A percentile compares a stretch with the other conserved stretches of the same genome.
Conservation (phyloP, 2,113 vertebrate genomes). For the Cephalophus harveyi region DNA sequence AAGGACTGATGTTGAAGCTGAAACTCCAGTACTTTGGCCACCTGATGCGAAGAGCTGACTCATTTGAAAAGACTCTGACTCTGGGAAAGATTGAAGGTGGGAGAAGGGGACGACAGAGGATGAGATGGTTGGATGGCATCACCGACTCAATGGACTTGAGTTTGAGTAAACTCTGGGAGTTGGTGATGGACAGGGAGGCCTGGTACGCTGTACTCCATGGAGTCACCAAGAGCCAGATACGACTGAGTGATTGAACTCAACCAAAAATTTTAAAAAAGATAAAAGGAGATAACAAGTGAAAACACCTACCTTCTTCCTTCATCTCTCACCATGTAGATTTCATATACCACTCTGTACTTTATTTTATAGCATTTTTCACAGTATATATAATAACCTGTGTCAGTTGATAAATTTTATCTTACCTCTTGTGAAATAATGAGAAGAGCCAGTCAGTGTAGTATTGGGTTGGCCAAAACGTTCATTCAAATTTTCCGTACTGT, state of each 20-base stretch:
- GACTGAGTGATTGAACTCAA: neutral
- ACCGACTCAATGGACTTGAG: neutral
- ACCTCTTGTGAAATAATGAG: constrained; percentile 25
- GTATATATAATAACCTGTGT: constrained; percentile 9
- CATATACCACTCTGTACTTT: constrained; percentile 19
- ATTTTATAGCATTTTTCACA: constrained; percentile 18
- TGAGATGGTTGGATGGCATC: neutral
- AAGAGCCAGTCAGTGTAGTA: neutral
- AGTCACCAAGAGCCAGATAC: neutral
- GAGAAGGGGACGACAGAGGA: neutral
- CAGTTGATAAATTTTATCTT: constrained; percentile 34
- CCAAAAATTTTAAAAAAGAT: neutral
- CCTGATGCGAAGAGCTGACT: neutral
- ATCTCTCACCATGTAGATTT: neutral
- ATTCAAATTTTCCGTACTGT: neutral
- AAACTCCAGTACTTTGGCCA: neutral
- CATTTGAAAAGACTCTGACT: neutral
- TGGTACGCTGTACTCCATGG: accelerated
- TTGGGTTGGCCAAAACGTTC: neutral
- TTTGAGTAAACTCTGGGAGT: neutral
- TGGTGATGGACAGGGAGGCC: neutral
- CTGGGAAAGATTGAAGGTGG: neutral
- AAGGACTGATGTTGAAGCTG: neutral
- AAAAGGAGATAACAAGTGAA: constrained; percentile 28
- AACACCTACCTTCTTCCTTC: neutral